Percentiles rank a stretch among this genome's conserved stretches.
These are phyloP conservation scores for Thunnus albacares DNA, from an alignment of 2,797 vertebrate species.

Conservation along the genomic window DNA sequence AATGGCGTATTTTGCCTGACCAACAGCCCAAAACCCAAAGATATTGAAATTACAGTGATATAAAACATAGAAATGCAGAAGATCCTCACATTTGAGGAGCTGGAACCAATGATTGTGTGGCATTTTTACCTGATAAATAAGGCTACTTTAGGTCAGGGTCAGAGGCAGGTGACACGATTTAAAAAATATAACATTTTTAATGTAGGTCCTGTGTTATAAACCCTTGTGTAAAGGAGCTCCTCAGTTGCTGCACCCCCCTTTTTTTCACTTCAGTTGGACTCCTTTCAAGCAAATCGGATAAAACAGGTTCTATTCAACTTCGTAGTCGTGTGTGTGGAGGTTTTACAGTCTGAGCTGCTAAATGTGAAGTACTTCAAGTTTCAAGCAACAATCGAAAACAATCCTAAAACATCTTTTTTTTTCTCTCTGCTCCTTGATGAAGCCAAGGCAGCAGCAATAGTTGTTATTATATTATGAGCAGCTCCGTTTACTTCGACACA, in stretches of 20 bases:
- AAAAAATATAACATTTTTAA: neutral
- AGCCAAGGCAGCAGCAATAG: conserved; percentile 58
- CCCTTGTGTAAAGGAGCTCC: conserved; percentile 12
- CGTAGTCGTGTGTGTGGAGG: neutral
- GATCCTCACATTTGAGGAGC: neutral
- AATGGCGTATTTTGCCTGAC: neutral
- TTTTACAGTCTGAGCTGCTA: conserved; percentile 32
- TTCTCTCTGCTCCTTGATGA: conserved; percentile 39
- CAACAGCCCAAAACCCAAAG: neutral
- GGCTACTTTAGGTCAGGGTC: too few relatives aligned
- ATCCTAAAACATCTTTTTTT: conserved; percentile 23
- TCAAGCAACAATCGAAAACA: conserved; percentile 60
- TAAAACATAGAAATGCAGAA: conserved; percentile 2
- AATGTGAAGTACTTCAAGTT: conserved; percentile 59
- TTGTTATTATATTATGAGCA: conserved; percentile 65
- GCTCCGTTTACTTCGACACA: conserved; percentile 61
- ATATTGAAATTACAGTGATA: neutral
- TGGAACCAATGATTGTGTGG: neutral
- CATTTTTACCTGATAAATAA: too few relatives aligned
- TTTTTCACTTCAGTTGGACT: conserved; percentile 9
- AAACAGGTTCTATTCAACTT: conserved; percentile 6
- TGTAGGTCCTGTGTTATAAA: neutral
- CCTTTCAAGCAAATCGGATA: conserved; percentile 33
- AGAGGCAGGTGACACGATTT: conserved; percentile 20
- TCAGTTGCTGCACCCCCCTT: conserved; percentile 17